A percentile compares a stretch with the other conserved stretches of the same genome.
phyloP scores from a whole-genome alignment of 1,140 invertebrate species.

The Diploscapter pachys region DNA sequence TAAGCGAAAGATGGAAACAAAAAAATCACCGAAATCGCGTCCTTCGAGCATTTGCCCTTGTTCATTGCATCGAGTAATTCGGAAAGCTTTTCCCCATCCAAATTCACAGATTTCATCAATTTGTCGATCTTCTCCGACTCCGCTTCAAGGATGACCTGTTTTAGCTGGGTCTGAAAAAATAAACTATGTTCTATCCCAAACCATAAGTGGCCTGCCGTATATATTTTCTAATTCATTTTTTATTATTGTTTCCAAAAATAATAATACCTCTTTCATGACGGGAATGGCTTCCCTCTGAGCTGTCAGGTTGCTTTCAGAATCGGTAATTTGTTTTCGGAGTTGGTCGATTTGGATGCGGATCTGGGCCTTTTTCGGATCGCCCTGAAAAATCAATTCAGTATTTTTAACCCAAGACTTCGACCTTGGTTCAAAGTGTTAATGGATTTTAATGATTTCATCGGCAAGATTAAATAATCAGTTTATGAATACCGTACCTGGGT shows the following conservation, averaged over 20 bases:
- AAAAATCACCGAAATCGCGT: constrained; percentile 44
- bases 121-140: constrained; percentile 42
- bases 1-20: constrained; percentile 7
- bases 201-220: neutral
- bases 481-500: too few species aligned
- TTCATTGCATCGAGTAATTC: constrained; percentile 40
- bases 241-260: constrained; percentile 15
- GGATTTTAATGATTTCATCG: too few species aligned
- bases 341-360: too few species aligned
- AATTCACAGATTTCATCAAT: constrained; percentile 44
- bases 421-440: too few species aligned
- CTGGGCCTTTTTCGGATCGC: too few species aligned
- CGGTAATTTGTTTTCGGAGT: neutral
- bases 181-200: neutral
- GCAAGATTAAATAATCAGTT: too few species aligned
- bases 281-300: constrained; percentile 42
- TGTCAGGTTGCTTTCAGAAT: constrained; percentile 42
- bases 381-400: too few species aligned
- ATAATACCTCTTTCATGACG: constrained; percentile 43
- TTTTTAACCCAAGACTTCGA: too few species aligned
- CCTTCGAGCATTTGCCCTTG: constrained; percentile 43
- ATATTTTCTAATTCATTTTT: neutral
- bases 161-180: constrained; percentile 42
- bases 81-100: constrained; percentile 39
- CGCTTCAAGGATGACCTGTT: constrained; percentile 23